Conservation (phyloP, 2,113 vertebrate genomes). For the Istiophorus platypterus region DNA sequence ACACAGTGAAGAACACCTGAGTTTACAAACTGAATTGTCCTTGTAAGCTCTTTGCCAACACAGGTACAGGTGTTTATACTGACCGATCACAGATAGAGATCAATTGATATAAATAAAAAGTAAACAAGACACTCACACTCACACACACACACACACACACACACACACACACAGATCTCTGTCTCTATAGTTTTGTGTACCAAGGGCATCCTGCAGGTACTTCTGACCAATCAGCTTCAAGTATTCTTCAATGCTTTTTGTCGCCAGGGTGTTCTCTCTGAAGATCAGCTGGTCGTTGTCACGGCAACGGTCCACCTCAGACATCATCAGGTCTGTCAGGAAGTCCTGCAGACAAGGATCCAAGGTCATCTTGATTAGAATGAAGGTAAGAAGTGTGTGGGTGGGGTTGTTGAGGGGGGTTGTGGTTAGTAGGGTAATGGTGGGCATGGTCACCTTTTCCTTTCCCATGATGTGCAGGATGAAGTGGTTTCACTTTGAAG, state of each 20-base stretch:
- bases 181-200: constrained; percentile 76
- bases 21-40: not conserved
- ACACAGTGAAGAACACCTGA: not conserved
- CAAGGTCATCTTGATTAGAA: not conserved
- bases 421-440: too few relatives aligned
- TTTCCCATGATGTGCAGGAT: too few relatives aligned
- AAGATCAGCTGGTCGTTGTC: constrained; percentile 99
- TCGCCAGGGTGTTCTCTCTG: constrained; percentile 96
- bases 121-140: too few relatives aligned
- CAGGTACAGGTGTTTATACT: not conserved
- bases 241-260: constrained; percentile 98
- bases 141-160: not conserved
- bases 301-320: constrained; percentile 97
- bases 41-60: too few relatives aligned
- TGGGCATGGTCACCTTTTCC: too few relatives aligned
- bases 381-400: too few relatives aligned
- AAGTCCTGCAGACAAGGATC: constrained; percentile 88
- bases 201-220: constrained; percentile 97
- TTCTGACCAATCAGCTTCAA: constrained; percentile 99
- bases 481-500: too few relatives aligned
- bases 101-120: too few relatives aligned
- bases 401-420: not conserved
- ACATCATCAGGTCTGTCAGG: constrained; percentile 98
- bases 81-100: too few relatives aligned
- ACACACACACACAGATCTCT: not conserved